These are phyloP conservation scores for Melieria picta DNA, from an alignment of 2,888 invertebrate genomes.

Conservation along the genomic window DNA sequence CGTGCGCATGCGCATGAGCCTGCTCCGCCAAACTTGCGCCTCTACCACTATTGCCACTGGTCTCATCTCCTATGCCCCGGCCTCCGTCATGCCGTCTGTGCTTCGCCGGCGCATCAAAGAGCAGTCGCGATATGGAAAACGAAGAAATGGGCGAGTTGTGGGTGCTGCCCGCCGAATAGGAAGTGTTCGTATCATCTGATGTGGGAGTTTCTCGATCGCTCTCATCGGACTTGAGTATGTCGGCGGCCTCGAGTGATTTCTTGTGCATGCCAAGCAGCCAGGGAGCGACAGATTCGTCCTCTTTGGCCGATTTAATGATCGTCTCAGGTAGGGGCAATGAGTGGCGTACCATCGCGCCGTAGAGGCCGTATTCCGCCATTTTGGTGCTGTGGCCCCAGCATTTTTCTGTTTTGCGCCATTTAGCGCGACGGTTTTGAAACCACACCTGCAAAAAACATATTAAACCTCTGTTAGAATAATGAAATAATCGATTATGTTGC, in stretches of 20 bases:
- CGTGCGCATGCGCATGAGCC: conserved; percentile 40
- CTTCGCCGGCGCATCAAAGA: conserved; percentile 60
- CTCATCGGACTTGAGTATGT: conserved; percentile 86
- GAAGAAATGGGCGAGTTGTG: conserved; percentile 66
- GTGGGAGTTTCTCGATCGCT: conserved; percentile 74
- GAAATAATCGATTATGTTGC: background rate
- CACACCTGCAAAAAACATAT: conserved; percentile 81
- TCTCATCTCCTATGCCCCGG: conserved; percentile 37
- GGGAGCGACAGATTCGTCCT: conserved; percentile 96
- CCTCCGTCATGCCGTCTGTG: conserved; percentile 37
- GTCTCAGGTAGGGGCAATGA: conserved; percentile 98
- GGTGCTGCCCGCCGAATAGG: conserved; percentile 65
- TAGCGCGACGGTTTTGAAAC: conserved; percentile 94
- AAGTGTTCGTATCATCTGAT: conserved; percentile 71
- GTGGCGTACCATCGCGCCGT: conserved; percentile 99
- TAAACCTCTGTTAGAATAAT: too few species aligned
- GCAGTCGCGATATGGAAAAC: conserved; percentile 63
- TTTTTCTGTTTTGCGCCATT: conserved; percentile 99
- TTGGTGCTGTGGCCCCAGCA: conserved; percentile 99
- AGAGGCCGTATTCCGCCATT: conserved; percentile 99
- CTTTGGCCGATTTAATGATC: conserved; percentile 96
- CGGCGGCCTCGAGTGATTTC: conserved; percentile 97
- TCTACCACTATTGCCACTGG: conserved; percentile 39
- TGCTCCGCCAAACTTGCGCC: conserved; percentile 36
- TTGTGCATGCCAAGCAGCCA: conserved; percentile 98